phyloP scores from a whole-genome alignment of 1,140 invertebrate species.

The Atta colombica region DNA sequence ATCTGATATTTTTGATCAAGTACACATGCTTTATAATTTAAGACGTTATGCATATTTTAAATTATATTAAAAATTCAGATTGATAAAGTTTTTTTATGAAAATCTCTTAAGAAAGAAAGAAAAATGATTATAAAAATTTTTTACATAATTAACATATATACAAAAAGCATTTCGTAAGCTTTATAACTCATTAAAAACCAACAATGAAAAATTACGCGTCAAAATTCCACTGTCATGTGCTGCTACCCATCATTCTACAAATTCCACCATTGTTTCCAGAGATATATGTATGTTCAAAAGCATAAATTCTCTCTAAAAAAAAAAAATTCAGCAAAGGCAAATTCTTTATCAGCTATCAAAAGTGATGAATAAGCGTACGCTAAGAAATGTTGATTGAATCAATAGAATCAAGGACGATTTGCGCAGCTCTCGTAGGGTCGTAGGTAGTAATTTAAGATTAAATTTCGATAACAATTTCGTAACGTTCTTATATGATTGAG shows the following conservation, averaged over 20 bases:
- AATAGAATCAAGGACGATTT: conserved; percentile 29
- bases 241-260: not conserved
- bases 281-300: not conserved
- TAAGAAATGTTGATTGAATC: conserved; percentile 29
- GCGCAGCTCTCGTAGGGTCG: not conserved
- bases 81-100: not conserved
- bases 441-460: conserved; percentile 22
- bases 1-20: not conserved
- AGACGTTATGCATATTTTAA: not conserved
- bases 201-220: not conserved
- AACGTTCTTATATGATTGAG: not conserved
- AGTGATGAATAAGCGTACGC: not conserved
- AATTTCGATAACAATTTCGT: not conserved
- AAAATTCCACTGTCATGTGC: not conserved
- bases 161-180: not conserved
- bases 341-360: not conserved
- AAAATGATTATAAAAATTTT: not conserved
- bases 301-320: not conserved
- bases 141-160: not conserved
- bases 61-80: not conserved
- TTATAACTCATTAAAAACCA: not conserved
- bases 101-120: not conserved
- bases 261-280: not conserved
- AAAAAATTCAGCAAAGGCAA: not conserved
- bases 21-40: not conserved